A percentile compares a stretch with the other conserved stretches of the same genome.
These are phyloP conservation scores for Lithophane leautieri DNA, from an alignment of 2,888 invertebrate genomes.

Conservation along the genomic window DNA sequence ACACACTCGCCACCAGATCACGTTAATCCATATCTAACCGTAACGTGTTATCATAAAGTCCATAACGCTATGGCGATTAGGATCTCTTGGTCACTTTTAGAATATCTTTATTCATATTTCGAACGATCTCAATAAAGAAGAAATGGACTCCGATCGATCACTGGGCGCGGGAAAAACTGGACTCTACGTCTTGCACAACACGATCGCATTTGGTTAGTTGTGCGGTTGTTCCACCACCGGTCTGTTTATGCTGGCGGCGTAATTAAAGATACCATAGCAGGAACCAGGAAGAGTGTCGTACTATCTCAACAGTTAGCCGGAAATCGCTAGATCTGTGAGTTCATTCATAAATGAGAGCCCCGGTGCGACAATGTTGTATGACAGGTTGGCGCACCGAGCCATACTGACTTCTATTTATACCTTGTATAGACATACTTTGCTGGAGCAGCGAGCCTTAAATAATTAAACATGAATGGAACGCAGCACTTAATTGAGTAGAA, in stretches of 20 bases:
- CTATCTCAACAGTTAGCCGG: constrained; percentile 90
- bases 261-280: constrained; percentile 90
- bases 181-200: constrained; percentile 75
- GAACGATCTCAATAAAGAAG: constrained; percentile 87
- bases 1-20: constrained; percentile 75
- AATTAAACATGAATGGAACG: constrained; percentile 89
- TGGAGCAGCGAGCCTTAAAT: constrained; percentile 73
- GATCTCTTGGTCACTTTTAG: constrained; percentile 84
- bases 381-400: constrained; percentile 78
- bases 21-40: constrained; percentile 73
- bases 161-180: constrained; percentile 69
- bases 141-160: constrained; percentile 83
- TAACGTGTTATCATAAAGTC: constrained; percentile 75
- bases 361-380: constrained; percentile 86
- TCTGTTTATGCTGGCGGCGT: constrained; percentile 85
- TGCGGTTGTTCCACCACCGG: constrained; percentile 70
- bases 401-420: constrained; percentile 80
- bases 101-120: constrained; percentile 90
- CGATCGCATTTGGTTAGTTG: constrained; percentile 67
- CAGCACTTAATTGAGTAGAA: constrained; percentile 87
- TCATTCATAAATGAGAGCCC: constrained; percentile 89
- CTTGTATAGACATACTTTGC: constrained; percentile 75
- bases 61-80: constrained; percentile 71
- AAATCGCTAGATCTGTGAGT: constrained; percentile 90
- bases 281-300: constrained; percentile 91